Base-by-base conservation (phyloP, 2,797 vertebrate genomes). In the Syncerus caffer region DNA sequence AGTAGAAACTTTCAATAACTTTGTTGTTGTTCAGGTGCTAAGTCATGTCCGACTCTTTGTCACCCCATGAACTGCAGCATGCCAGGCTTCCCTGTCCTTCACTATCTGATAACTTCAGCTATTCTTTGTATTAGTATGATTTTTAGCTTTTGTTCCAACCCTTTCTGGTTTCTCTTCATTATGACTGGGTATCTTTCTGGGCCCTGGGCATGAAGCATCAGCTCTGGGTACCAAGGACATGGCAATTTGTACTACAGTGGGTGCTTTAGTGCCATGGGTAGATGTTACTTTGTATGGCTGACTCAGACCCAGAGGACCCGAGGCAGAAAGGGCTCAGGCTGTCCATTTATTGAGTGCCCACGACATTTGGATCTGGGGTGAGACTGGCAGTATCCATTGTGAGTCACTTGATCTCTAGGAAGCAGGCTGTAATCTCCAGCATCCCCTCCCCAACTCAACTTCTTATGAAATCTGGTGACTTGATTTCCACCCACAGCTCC, bases 311-410 rank as follows among this genome's bases (percentile, higher is more conserved):
- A 2, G 89, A 11, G 31, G 21, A 27, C n/a, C 29, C 0, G 1
- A 19, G 47, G 31, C 9, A 7, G 1, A 1, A 9, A 25, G 14
- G n/a, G 55, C 21, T n/a, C 42, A 17, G 71, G 57, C 29, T 16
- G 80, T 10, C 4, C 4, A 0, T 11, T 45, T 17, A 50, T 10
- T 4, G 85, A 53, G 19, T 4, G 34, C 7, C 53, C 21, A 1
- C 2, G 1, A 9, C 7, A 0, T 1, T 19, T 27, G 42, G 17
- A 0, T 6, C 85, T 45, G 67, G 55, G 53, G 17, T 38, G 71
- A 85, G 38, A 5, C n/a, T 0, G 0, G 1, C 50, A 1, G 47
- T 13, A 23, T 6, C 9, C 10, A 0, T 2, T 42, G 23, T 2
- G 38, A n/a, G 42, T 12, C 12, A 2, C 7, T 21, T 25, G 50